These are phyloP conservation scores for Melangyna quadrimaculata DNA, from an alignment of 2,888 invertebrate genomes.

Conservation along the genomic window DNA sequence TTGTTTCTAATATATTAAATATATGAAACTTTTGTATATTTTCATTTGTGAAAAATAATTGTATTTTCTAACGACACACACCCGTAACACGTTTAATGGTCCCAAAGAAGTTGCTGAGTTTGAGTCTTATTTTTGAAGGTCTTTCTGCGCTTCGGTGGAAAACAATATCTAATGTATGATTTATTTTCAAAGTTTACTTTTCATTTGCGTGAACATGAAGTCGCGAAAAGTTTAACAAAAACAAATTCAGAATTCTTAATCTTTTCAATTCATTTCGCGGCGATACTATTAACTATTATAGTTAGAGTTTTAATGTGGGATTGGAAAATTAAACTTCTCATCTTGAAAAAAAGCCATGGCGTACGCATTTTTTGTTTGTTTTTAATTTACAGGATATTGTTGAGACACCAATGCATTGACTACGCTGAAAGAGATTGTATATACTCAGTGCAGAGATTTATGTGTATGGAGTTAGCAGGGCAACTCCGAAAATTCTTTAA, in stretches of 20 bases:
- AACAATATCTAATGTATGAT: conserved; percentile 42
- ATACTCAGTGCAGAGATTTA: too few relatives aligned
- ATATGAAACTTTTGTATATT: conserved; percentile 3
- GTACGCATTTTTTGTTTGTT: too few relatives aligned
- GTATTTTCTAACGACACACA: conserved; percentile 32
- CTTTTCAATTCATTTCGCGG: not conserved
- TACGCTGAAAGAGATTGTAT: too few relatives aligned
- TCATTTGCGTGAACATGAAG: conserved; percentile 53
- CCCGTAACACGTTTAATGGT: not conserved
- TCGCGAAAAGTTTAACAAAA: conserved; percentile 30
- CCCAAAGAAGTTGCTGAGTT: not conserved
- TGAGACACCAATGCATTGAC: too few relatives aligned
- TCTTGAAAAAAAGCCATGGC: too few relatives aligned
- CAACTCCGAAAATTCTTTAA: too few relatives aligned
- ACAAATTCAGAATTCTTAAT: not conserved
- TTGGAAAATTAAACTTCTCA: not conserved
- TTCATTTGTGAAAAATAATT: conserved; percentile 27
- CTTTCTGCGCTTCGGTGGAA: not conserved
- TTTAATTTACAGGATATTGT: too few relatives aligned
- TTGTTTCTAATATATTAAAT: conserved; percentile 24
- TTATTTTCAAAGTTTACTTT: conserved; percentile 69
- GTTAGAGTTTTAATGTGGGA: not conserved
- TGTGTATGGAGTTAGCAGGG: too few relatives aligned
- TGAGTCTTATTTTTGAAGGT: not conserved
- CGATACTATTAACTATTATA: not conserved